Evolutionary conservation across 2,888 invertebrate species (phyloP).

Genomic region (Lasioglossum vierecki): DNA sequence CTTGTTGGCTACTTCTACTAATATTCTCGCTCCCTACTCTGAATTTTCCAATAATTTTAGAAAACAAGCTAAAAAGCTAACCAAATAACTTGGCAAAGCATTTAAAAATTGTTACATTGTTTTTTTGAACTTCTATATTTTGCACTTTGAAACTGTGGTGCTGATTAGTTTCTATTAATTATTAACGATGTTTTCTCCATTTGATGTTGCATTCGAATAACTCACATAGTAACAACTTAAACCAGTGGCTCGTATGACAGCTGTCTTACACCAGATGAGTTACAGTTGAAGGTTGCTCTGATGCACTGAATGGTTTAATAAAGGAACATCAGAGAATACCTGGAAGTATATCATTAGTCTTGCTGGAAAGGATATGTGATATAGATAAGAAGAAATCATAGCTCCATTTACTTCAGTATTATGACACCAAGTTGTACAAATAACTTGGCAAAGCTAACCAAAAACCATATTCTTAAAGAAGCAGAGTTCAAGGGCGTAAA

Average conservation of each 20-base stretch:
- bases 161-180: conserved; percentile 24
- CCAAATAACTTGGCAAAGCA: conserved; percentile 4
- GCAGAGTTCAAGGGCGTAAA: too few species aligned
- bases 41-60: too few species aligned
- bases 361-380: conserved; percentile 88
- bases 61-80: too few species aligned
- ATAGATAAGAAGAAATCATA: conserved; percentile 41
- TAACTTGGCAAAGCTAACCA: background rate
- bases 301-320: conserved; percentile 91
- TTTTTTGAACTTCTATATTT: background rate
- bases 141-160: conserved; percentile 79
- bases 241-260: conserved; percentile 87
- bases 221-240: background rate
- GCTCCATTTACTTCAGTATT: conserved; percentile 33
- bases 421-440: background rate
- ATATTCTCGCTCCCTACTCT: too few species aligned
- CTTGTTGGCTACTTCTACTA: too few species aligned
- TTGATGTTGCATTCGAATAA: conserved; percentile 9
- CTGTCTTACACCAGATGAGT: conserved; percentile 90
- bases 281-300: conserved; percentile 92
- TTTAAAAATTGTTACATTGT: conserved; percentile 18
- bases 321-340: conserved; percentile 93
- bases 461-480: too few species aligned
- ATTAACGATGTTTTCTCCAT: background rate
- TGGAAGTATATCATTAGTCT: conserved; percentile 92